Evolutionary conservation across 2,113 vertebrate species (phyloP), one percentile per base, ranked within the genome.

Genomic region (Barbus barbus): DNA sequence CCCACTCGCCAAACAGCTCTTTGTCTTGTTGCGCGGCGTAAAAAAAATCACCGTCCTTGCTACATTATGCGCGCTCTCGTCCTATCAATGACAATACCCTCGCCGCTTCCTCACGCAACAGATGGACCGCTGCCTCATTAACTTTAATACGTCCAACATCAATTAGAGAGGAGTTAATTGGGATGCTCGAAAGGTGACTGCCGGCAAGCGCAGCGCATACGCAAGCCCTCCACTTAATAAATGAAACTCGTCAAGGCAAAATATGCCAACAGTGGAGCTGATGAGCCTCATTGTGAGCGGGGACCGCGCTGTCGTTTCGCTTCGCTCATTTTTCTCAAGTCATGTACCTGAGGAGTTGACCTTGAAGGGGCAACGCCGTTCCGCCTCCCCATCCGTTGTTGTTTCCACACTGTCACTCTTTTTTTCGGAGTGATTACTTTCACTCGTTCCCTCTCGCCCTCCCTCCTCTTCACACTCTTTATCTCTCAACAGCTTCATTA

Each of bases 101-200:
- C 84, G 81, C 83, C 16, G 82, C 80, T 72, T 89, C 78, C 83
- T 85, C 81, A 84, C 88, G 93, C 92, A 93, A 94, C 93, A 94
- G 93, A 94, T 94, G 93, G 93, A 87, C 89, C 26, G 82, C 73
- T 69, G 91, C 89, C 92, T 94, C 94, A 93, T 94, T 94, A 93
- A 92, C 92, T 94, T 92, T 92, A 91, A 93, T 92, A 90, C 88
- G 89, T 90, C 91, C 83, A 89, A 89, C 92, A 93, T 93, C 93
- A 94, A 91, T 94, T 93, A 94, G 90, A 89, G 56, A 84, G 36
- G 85, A 91, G 92, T 91, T 92, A 91, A 94, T 93, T 92, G 90
- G 90, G 91, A 93, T 90, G 91, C 91, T 28, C 85, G 79, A 75
- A 91, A 93, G 92, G 92, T 92, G 93, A 92, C 86, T 87, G 91